A percentile compares a stretch with the other conserved stretches of the same genome.
Conservation (phyloP, 2,888 invertebrate genomes). For the Lochmaea capreae region DNA sequence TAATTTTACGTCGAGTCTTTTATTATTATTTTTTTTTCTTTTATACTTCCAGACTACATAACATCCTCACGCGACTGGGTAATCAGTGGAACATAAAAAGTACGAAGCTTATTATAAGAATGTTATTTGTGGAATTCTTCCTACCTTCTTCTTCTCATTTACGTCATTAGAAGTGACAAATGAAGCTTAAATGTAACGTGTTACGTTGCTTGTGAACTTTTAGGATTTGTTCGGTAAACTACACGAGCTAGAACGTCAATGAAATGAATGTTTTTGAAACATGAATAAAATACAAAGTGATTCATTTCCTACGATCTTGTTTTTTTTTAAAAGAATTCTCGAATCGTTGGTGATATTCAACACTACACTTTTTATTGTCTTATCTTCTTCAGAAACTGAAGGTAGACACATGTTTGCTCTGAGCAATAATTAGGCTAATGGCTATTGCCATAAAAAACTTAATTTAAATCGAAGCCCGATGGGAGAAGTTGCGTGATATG, state of each 20-base stretch:
- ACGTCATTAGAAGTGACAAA: conserved; percentile 17
- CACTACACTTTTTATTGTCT: no score
- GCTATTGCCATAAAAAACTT: no score
- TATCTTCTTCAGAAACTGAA: no score
- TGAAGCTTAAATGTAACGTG: background rate
- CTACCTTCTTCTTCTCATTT: conserved; percentile 13
- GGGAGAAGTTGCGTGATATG: no score
- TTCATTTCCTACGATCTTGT: no score
- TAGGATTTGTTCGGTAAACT: background rate
- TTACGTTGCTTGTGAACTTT: background rate
- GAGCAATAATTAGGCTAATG: no score
- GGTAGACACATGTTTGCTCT: no score
- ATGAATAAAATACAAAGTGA: no score
- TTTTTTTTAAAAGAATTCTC: no score
- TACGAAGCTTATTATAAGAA: conserved; percentile 20
- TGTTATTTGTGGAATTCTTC: conserved; percentile 10
- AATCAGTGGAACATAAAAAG: conserved; percentile 26
- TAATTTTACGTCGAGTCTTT: conserved; percentile 15
- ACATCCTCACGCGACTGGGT: conserved; percentile 25
- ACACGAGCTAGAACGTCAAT: background rate
- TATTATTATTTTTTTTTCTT: conserved; percentile 14
- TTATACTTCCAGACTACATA: conserved; percentile 10
- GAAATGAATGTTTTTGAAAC: no score
- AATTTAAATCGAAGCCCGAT: no score
- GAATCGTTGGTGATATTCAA: no score